Evolutionary conservation across 2,888 invertebrate genomes (phyloP), one percentile per base, ranked within the genome.

Genomic region (Anodontia alba): DNA sequence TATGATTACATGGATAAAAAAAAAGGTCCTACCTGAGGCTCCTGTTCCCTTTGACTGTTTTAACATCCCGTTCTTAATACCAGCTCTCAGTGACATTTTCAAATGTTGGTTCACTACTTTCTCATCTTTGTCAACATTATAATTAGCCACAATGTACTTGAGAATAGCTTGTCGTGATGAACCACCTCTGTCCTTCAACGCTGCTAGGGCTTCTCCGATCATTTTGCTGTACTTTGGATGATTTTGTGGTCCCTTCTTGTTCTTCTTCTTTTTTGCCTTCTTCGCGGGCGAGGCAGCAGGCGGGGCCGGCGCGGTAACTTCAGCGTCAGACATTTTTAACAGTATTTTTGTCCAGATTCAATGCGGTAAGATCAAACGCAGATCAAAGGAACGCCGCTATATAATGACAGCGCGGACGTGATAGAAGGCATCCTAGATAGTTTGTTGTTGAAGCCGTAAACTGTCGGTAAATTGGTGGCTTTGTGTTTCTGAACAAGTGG

Each of bases 101-200:
- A 95, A 89, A 77, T 95, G 95, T 68, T 91, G 90, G 90, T 95
- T 95, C 76, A 94, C 91, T 17, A 90, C 84, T 86, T 94, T 94
- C 83, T 94, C 91, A 78, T 95, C 94, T 5, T 90, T 88, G 42
- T 93, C 94, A 29, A 95, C 93, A 75, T 92, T 93, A 92, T 93
- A 95, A 90, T 94, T 92, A 43, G 90, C 88, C 62, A 92, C 78
- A 76, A 95, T 94, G 90, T 94, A 95, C 83, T 95, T 95, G 69
- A 95, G 88, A 81, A 95, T 94, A 29, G 95, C 95, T 84, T 95
- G 95, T 67, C 95, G 90, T 15, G 95, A 95, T 31, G 95, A 95
- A 12, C 95, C 95, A 73, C 92, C 92, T 49, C 94, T 88, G 72
- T 95, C 95, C 83, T 94, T 95, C 76, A 95, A 87, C n/a, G 90